Conservation (phyloP, 2,797 vertebrate genomes). For the Molothrus aeneus region DNA sequence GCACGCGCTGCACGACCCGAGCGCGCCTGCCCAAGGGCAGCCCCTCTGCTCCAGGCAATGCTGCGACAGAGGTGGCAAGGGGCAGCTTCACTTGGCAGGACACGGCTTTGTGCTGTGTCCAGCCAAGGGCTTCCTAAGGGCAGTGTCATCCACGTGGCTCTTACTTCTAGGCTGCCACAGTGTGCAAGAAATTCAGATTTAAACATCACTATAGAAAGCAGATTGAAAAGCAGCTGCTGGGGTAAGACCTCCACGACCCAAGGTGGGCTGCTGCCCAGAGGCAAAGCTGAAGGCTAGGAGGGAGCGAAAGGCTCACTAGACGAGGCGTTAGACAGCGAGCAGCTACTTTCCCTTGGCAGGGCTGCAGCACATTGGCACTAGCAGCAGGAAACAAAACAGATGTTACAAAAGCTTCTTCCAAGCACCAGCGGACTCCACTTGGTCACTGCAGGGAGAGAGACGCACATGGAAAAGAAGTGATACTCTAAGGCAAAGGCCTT, state of each 20-base stretch:
- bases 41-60: background rate
- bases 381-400: slow-evolving; percentile 59
- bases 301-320: slow-evolving; percentile 35
- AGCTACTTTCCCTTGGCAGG: slow-evolving; percentile 30
- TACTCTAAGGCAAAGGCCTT: slow-evolving; percentile 57
- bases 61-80: background rate
- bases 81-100: background rate
- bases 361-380: slow-evolving; percentile 57
- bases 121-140: background rate
- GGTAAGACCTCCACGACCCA: background rate
- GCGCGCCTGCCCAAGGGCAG: background rate
- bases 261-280: background rate
- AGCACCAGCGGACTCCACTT: slow-evolving; percentile 57
- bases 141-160: background rate
- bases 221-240: slow-evolving; percentile 51
- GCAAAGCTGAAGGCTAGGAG: slow-evolving; percentile 8
- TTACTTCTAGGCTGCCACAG: background rate
- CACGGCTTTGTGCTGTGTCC: background rate
- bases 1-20: slow-evolving; percentile 22
- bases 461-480: slow-evolving; percentile 34
- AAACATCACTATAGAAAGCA: slow-evolving; percentile 50
- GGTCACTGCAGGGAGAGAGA: slow-evolving; percentile 56
- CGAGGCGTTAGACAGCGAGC: background rate
- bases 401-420: slow-evolving; percentile 69
- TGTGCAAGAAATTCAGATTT: slow-evolving; percentile 25